These are phyloP conservation scores for Mustela nigripes DNA, from an alignment of 2,113 vertebrate species.

Conservation along the genomic window DNA sequence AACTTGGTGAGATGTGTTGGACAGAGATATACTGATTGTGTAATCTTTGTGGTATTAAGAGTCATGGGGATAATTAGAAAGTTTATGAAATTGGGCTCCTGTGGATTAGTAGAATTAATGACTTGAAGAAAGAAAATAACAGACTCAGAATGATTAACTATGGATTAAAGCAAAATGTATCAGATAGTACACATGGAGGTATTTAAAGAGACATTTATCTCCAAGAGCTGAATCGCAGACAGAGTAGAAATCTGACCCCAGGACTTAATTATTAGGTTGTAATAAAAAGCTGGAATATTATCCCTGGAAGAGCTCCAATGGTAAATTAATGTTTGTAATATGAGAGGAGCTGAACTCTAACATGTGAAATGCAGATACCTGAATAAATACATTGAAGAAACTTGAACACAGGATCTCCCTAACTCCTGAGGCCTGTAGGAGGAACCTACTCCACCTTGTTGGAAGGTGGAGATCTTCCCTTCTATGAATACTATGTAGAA, in stretches of 20 bases:
- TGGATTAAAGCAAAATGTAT: neutral
- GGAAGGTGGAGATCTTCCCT: neutral
- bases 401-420: neutral
- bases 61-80: neutral
- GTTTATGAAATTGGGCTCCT: neutral
- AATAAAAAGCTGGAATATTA: neutral
- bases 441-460: neutral
- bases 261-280: neutral
- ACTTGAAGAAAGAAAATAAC: constrained; percentile 33
- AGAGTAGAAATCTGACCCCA: neutral
- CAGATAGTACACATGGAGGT: neutral
- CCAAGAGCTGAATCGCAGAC: neutral
- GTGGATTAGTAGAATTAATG: no score
- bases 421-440: neutral
- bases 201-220: neutral
- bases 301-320: neutral
- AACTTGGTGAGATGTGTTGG: neutral
- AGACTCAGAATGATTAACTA: neutral
- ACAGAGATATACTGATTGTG: neutral
- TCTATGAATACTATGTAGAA: neutral
- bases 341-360: neutral
- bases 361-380: neutral
- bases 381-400: neutral
- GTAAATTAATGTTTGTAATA: neutral
- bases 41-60: neutral